A percentile compares a stretch with the other conserved stretches of the same genome.
phyloP scores from a whole-genome alignment of 2,113 vertebrate species.

The Megalops atlanticus region DNA sequence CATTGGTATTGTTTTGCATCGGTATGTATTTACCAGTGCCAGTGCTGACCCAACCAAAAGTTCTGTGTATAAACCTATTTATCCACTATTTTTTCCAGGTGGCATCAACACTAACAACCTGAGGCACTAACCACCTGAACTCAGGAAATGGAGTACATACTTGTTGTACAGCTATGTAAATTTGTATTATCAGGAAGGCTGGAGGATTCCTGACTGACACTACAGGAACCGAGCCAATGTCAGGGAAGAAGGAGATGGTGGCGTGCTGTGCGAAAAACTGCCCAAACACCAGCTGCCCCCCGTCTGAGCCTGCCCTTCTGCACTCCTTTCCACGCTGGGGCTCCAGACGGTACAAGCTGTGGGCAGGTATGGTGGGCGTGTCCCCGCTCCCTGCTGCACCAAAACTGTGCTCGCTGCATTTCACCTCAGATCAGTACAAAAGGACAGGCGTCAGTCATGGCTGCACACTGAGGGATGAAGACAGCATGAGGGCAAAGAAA shows the following conservation, averaged over 20 bases:
- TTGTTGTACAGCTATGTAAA: no score
- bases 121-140: not conserved
- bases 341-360: not conserved
- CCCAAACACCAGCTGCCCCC: not conserved
- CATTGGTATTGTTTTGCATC: no score
- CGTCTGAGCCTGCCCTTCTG: not conserved
- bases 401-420: constrained; percentile 16
- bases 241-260: not conserved
- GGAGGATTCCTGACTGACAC: no score
- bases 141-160: no score
- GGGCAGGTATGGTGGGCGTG: constrained; percentile 10
- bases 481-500: not conserved
- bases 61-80: not conserved
- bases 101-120: no score
- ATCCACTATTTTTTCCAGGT: not conserved
- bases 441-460: not conserved
- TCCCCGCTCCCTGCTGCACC: not conserved
- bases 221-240: not conserved
- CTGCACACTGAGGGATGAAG: not conserved
- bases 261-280: not conserved
- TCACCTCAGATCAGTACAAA: not conserved
- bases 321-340: not conserved
- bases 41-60: not conserved
- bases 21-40: not conserved
- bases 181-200: not conserved